Conservation (phyloP, 2,797 vertebrate genomes). For the Iguana delicatissima region DNA sequence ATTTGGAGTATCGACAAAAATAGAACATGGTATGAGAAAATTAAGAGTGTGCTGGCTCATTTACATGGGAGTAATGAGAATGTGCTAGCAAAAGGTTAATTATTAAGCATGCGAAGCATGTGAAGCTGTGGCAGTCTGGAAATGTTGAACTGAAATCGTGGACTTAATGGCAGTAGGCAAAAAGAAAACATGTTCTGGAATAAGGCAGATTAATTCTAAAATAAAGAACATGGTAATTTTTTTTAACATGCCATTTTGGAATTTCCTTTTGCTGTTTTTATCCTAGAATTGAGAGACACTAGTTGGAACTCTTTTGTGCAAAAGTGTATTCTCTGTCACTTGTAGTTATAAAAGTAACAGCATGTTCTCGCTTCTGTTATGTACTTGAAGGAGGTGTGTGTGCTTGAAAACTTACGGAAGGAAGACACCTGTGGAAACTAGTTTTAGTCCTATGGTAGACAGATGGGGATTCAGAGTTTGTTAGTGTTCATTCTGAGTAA, state of each 20-base stretch:
- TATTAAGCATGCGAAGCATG: background rate
- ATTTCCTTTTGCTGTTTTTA: background rate
- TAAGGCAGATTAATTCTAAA: background rate
- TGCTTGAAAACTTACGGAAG: background rate
- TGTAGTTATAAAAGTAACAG: background rate
- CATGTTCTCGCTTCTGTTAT: background rate
- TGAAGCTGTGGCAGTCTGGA: background rate
- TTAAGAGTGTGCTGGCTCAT: background rate
- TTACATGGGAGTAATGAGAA: background rate
- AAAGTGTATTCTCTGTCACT: background rate
- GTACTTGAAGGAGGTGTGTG: background rate
- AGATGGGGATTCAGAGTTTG: background rate
- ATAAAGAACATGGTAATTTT: background rate
- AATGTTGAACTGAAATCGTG: background rate
- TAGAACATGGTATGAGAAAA: background rate
- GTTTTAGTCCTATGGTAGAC: background rate
- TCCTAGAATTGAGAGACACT: background rate
- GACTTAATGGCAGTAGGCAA: background rate
- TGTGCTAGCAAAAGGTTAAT: background rate
- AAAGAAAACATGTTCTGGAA: slow-evolving; percentile 5
- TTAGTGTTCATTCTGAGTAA: background rate
- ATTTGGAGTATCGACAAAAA: background rate
- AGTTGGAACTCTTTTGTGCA: background rate
- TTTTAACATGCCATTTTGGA: background rate
- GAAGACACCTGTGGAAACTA: background rate